Evolutionary conservation across 2,113 vertebrate genomes (phyloP).

Genomic region (Albula goreensis): DNA sequence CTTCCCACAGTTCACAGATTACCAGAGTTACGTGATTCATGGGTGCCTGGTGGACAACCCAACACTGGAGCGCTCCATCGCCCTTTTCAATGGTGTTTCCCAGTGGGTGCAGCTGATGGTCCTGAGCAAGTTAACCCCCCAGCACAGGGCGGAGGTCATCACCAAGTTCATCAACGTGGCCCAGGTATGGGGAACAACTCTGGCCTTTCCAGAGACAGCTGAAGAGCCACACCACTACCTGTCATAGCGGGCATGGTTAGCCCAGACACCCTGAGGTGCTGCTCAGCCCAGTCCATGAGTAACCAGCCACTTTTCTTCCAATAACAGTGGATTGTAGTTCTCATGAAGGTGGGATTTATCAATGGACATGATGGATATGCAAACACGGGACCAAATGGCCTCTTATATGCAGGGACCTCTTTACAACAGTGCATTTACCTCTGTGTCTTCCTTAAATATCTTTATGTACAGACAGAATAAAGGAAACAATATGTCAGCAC

Average conservation of each 20-base stretch:
- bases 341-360: neutral
- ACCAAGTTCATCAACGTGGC: conserved; percentile 96
- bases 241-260: neutral
- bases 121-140: conserved; percentile 93
- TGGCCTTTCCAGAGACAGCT: neutral
- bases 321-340: neutral
- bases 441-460: too few relatives aligned
- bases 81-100: conserved; percentile 93
- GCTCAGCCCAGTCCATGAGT: neutral
- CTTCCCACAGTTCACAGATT: conserved; percentile 85
- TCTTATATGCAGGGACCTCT: neutral
- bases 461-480: too few relatives aligned
- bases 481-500: too few relatives aligned
- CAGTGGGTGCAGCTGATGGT: conserved; percentile 99
- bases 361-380: neutral
- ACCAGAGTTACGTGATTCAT: conserved; percentile 93
- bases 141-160: conserved; percentile 92
- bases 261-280: neutral
- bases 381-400: neutral
- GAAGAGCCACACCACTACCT: too few relatives aligned
- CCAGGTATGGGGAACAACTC: conserved; percentile 71
- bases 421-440: too few relatives aligned
- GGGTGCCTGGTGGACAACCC: conserved; percentile 91
- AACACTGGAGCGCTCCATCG: conserved; percentile 93
- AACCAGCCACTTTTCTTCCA: neutral